Base-by-base conservation (phyloP, 2,797 vertebrate species). In the Erpetoichthys calabaricus region DNA sequence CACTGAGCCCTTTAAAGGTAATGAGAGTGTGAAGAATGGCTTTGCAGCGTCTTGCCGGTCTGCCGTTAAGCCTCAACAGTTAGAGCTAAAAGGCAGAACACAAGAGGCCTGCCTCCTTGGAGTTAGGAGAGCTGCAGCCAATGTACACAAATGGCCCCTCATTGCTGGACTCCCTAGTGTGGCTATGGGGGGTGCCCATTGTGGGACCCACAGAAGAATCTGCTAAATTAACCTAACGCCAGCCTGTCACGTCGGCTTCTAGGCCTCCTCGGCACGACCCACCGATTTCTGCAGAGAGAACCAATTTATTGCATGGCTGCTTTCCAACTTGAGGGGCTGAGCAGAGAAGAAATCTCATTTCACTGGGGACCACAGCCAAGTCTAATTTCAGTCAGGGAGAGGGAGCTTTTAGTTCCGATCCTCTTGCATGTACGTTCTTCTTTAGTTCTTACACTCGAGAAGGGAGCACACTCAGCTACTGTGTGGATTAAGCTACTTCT, bases 241-340 rank as follows among this genome's bases (percentile, higher is more conserved):
- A 25, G 25, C 25, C 25, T 25, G 60, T 71, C 63, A 61, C 65
- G 65, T 71, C 77, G 68, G 68, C 73, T 50, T 65, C 53, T 59
- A 62, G 5, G 71, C 56, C 55, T 25, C 25, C 58, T 62, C 56
- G 60, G 65, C 68, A 73, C 76, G 83, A 84, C 85, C 80, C 79
- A 79, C 80, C 73, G 65, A 80, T 81, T 87, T 81, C 67, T 62
- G 78, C 73, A 77, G 75, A 74, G 74, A 81, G 83, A 87, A 80
- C 76, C 86, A 89, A 89, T 89, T 89, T 89, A 83, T 85, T 82
- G 85, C 81, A 73, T 86, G 82, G 75, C 70, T 83, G 85, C 77
- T 77, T 87, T 85, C 83, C 84, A 83, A 81, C 82, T 80, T 79
- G 83, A 82, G 80, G 79, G 75, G 8, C 47, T 56, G 62, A 83